Percentiles rank a stretch among this genome's conserved stretches.
Evolutionary conservation across 2,888 invertebrate species (phyloP).

Genomic region (Hybos culiciformis): DNA sequence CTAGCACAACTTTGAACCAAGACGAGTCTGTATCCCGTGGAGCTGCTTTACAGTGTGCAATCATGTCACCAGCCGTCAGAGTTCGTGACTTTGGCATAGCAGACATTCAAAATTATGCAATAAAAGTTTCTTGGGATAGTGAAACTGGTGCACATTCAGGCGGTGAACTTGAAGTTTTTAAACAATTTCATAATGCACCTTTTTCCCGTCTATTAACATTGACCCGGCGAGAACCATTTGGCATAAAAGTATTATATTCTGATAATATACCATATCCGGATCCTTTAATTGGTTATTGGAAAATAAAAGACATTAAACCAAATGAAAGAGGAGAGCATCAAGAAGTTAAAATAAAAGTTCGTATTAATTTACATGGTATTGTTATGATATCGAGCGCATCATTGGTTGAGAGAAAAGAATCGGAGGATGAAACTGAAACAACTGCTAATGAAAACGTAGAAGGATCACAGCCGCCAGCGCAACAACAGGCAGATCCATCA

Average conservation of each 20-base stretch:
- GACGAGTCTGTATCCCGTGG: slow-evolving; percentile 97
- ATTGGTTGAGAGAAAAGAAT: slow-evolving; percentile 58
- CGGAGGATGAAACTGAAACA: slow-evolving; percentile 27
- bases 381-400: slow-evolving; percentile 78
- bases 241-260: slow-evolving; percentile 71
- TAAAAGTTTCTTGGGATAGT: slow-evolving; percentile 72
- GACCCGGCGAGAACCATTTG: slow-evolving; percentile 77
- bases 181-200: slow-evolving; percentile 76
- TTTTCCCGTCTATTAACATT: slow-evolving; percentile 91
- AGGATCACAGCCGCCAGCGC: slow-evolving; percentile 15
- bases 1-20: slow-evolving; percentile 92
- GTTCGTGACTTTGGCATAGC: slow-evolving; percentile 91
- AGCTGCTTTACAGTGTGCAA: slow-evolving; percentile 92
- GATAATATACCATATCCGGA: slow-evolving; percentile 63
- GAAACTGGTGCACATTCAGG: slow-evolving; percentile 43
- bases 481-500: slow-evolving; percentile 23
- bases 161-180: slow-evolving; percentile 83
- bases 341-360: slow-evolving; percentile 91
- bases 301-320: slow-evolving; percentile 70
- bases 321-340: slow-evolving; percentile 80
- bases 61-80: slow-evolving; percentile 91
- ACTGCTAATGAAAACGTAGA: slow-evolving; percentile 14
- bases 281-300: slow-evolving; percentile 67
- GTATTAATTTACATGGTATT: slow-evolving; percentile 87
- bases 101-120: slow-evolving; percentile 83